Evolutionary conservation across 1,140 invertebrate genomes (phyloP).

Genomic region (Ceratosolen solmsi): DNA sequence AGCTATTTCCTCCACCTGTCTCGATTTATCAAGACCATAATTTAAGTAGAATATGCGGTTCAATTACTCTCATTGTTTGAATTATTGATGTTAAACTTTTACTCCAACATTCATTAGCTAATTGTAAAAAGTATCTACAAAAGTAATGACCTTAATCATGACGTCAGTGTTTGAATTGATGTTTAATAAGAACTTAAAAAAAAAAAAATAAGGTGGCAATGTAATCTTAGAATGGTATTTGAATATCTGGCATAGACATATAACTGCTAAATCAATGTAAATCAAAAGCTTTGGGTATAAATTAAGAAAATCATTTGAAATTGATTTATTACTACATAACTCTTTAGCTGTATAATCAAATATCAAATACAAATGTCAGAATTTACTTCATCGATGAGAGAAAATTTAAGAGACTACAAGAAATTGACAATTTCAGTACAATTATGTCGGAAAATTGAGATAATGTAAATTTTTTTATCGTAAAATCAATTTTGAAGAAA

Average conservation of each 20-base stretch:
- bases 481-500: no score
- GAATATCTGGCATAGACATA: neutral
- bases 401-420: no score
- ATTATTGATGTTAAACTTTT: neutral
- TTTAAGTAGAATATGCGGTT: neutral
- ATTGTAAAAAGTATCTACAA: neutral
- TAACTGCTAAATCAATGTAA: no score
- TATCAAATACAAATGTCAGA: no score
- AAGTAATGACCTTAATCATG: neutral
- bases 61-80: neutral
- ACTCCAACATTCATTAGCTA: neutral
- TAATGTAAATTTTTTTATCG: no score
- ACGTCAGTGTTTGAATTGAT: neutral
- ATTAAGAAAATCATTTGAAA: neutral
- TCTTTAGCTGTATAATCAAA: neutral
- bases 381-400: no score
- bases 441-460: no score
- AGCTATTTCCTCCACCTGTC: neutral
- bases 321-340: neutral
- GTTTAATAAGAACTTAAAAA: neutral
- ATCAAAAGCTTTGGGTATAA: no score
- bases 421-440: no score
- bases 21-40: neutral
- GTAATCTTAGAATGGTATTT: neutral
- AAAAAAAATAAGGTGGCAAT: neutral